Conservation (phyloP, 2,113 vertebrate genomes). For the Henicopernis longicauda region DNA sequence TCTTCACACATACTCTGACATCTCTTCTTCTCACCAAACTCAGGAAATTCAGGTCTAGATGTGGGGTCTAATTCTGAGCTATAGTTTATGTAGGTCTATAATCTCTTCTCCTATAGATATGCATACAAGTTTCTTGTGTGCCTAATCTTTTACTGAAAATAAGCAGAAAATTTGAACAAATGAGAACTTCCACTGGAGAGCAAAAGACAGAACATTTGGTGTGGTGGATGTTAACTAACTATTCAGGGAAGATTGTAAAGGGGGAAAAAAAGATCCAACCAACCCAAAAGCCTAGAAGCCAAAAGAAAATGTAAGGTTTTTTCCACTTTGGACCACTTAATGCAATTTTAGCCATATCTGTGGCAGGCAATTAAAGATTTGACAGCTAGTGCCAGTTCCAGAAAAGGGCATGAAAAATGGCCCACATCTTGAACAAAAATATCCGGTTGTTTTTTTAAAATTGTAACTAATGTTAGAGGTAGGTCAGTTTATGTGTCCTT, state of each 20-base stretch:
- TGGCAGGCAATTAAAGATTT: not conserved
- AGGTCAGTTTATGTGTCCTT: not conserved
- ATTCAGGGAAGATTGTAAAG: not conserved
- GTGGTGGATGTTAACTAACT: not conserved
- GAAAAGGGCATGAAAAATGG: not conserved
- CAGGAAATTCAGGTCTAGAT: not conserved
- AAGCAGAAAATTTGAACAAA: not conserved
- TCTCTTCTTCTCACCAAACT: not conserved
- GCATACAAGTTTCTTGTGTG: not conserved
- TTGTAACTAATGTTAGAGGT: not conserved
- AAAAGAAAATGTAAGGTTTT: not conserved
- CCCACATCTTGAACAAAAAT: not conserved
- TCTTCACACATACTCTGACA: not conserved
- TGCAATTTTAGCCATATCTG: not conserved
- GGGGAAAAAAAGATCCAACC: not conserved
- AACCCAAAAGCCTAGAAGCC: not conserved
- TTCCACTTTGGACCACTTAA: not conserved
- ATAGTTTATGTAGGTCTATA: not conserved
- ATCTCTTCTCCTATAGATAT: not conserved
- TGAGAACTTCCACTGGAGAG: not conserved
- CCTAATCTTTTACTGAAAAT: not conserved
- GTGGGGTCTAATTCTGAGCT: not conserved
- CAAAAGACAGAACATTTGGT: not conserved
- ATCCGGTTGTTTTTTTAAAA: rapidly evolving
- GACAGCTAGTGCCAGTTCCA: not conserved